phyloP scores from a whole-genome alignment of 2,888 invertebrate species.

The Ophion costatus region DNA sequence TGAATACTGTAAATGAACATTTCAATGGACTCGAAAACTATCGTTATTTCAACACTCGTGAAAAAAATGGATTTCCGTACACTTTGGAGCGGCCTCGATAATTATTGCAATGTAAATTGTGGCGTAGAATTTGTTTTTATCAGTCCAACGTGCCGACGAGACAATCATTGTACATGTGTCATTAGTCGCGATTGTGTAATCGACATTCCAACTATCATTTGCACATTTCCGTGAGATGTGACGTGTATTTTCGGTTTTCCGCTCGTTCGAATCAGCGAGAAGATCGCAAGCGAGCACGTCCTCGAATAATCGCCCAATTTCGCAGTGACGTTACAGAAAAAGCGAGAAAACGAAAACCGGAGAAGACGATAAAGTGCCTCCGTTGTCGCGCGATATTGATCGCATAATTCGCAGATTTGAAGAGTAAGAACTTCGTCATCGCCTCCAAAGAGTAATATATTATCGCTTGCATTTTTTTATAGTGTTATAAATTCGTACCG shows the following conservation, averaged over 20 bases:
- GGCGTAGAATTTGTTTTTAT: conserved; percentile 10
- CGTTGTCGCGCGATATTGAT: conserved; percentile 49
- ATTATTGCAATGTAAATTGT: conserved; percentile 7
- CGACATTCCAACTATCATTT: conserved; percentile 59
- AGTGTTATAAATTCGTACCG: conserved; percentile 47
- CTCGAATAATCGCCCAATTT: background rate
- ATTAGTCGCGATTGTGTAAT: conserved; percentile 51
- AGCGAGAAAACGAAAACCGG: conserved; percentile 20
- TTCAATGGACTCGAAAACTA: background rate
- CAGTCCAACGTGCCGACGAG: conserved; percentile 11
- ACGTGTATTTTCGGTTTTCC: conserved; percentile 25
- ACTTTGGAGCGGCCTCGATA: background rate
- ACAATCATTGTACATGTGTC: conserved; percentile 26
- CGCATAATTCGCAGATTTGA: conserved; percentile 35
- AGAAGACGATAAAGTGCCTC: conserved; percentile 53
- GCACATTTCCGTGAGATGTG: conserved; percentile 27
- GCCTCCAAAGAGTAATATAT: conserved; percentile 65
- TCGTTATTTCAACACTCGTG: too few relatives aligned
- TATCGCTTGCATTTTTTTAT: conserved; percentile 66
- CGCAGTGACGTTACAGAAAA: conserved; percentile 5
- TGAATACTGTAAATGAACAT: background rate
- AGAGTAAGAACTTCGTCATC: conserved; percentile 33
- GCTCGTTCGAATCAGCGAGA: conserved; percentile 15
- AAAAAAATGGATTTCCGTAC: background rate
- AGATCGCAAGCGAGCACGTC: too few relatives aligned